Conservation (phyloP, 2,888 invertebrate species). For the Dryocosmus kuriphilus region DNA sequence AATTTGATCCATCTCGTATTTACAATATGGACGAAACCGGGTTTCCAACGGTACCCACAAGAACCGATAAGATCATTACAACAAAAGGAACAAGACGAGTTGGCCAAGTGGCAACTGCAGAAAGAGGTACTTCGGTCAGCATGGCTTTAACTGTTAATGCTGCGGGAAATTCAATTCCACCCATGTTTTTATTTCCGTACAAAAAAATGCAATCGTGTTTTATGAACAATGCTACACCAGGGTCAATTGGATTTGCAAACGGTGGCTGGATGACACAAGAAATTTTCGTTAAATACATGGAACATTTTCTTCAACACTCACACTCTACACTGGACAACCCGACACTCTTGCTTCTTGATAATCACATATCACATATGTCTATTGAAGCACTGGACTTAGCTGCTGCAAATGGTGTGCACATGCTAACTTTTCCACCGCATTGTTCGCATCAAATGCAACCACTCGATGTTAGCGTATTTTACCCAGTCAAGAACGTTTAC, state of each 20-base stretch:
- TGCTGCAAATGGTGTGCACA: not conserved
- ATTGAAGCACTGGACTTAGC: slow-evolving; percentile 46
- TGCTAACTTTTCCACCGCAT: too few species aligned
- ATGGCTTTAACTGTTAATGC: slow-evolving; percentile 10
- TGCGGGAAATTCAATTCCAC: slow-evolving; percentile 56
- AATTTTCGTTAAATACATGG: slow-evolving; percentile 57
- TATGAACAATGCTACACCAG: slow-evolving; percentile 51
- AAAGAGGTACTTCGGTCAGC: not conserved
- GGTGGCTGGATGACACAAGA: slow-evolving; percentile 67
- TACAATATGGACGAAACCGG: too few species aligned
- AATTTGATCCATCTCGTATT: too few species aligned
- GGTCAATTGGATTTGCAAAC: slow-evolving; percentile 57
- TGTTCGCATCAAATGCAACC: too few species aligned
- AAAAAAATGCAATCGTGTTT: slow-evolving; percentile 50
- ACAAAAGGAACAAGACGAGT: slow-evolving; percentile 34
- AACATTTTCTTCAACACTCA: slow-evolving; percentile 63
- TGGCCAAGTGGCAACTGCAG: slow-evolving; percentile 38
- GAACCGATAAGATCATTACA: slow-evolving; percentile 36
- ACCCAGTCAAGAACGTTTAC: too few species aligned
- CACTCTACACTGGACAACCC: slow-evolving; percentile 29
- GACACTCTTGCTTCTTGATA: slow-evolving; percentile 46
- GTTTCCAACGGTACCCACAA: slow-evolving; percentile 62
- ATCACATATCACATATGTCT: slow-evolving; percentile 48
- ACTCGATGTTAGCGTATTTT: too few species aligned
- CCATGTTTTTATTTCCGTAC: slow-evolving; percentile 62